These are phyloP conservation scores for Bombus pyrosoma DNA, from an alignment of 1,140 invertebrate genomes.

Conservation along the genomic window DNA sequence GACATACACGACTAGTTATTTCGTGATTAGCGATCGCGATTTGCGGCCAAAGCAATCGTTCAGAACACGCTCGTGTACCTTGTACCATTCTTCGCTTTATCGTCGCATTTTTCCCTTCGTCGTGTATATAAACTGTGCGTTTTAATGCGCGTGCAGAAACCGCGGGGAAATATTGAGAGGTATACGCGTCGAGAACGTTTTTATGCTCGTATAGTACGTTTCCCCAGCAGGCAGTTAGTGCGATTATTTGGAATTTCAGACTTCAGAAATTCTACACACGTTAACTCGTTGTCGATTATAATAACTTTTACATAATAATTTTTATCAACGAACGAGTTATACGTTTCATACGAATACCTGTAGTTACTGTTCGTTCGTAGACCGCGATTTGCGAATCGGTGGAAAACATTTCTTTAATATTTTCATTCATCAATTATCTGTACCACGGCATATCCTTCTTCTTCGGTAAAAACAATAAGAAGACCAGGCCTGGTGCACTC, in stretches of 20 bases:
- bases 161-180: background rate
- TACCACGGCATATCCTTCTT: background rate
- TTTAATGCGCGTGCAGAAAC: background rate
- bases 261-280: background rate
- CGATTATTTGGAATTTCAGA: background rate
- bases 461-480: background rate
- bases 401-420: background rate
- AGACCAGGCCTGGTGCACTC: no score
- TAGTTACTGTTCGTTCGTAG: no score
- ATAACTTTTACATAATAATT: no score
- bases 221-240: background rate
- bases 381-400: no score
- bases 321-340: no score
- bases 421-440: background rate
- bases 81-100: constrained; percentile 56
- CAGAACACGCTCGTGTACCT: constrained; percentile 43
- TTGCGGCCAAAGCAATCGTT: constrained; percentile 41
- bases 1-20: constrained; percentile 48
- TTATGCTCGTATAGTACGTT: background rate
- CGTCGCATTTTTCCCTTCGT: constrained; percentile 7
- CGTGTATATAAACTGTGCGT: background rate
- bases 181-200: background rate
- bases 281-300: no score
- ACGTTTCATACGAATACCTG: no score
- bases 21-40: constrained; percentile 60